phyloP scores from a whole-genome alignment of 2,113 vertebrate genomes.

The Monopterus albus region DNA sequence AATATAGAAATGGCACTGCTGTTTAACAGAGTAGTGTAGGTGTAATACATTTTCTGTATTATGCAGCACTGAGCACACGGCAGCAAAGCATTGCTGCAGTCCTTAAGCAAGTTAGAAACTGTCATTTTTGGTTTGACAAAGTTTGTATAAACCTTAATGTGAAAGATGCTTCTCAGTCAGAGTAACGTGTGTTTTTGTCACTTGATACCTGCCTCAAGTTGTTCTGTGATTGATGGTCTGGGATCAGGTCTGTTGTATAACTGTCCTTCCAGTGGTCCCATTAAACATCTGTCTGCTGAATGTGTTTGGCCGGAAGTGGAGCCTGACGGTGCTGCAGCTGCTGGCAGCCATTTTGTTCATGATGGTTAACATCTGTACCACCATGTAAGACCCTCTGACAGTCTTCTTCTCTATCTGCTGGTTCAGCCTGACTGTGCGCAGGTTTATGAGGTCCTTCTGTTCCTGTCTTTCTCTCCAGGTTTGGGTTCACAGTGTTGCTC shows the following conservation, averaged over 20 bases:
- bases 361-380: conserved; percentile 90
- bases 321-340: conserved; percentile 87
- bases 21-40: too few relatives aligned
- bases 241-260: not conserved
- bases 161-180: too few relatives aligned
- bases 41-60: too few relatives aligned
- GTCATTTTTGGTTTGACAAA: too few relatives aligned
- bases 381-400: conserved; percentile 83
- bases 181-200: too few relatives aligned
- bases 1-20: too few relatives aligned
- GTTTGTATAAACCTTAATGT: too few relatives aligned
- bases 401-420: too few relatives aligned
- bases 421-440: not conserved
- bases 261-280: conserved; percentile 85
- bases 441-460: not conserved
- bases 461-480: conserved; percentile 65
- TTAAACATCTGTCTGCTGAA: conserved; percentile 90
- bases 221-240: not conserved
- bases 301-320: conserved; percentile 86
- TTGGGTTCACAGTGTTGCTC: conserved; percentile 86
- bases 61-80: too few relatives aligned
- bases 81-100: too few relatives aligned
- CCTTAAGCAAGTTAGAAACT: too few relatives aligned
- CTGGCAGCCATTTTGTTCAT: conserved; percentile 88
- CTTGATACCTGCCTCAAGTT: too few relatives aligned